These are phyloP conservation scores for Ptilorrhoa leucosticta DNA, from an alignment of 2,113 vertebrate species.

Conservation along the genomic window DNA sequence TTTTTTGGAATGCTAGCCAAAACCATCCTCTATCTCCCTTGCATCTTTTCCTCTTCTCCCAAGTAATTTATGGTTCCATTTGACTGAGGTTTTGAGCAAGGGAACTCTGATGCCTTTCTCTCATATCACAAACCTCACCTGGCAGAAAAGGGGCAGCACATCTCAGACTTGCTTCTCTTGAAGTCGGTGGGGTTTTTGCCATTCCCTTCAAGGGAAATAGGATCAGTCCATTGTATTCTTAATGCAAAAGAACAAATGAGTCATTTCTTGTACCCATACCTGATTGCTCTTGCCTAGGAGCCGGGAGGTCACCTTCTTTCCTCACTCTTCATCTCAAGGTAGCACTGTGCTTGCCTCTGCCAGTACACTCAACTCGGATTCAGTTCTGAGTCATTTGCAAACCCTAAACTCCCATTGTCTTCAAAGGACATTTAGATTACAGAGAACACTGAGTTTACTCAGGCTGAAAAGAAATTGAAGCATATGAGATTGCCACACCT, in stretches of 20 bases:
- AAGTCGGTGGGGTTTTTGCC: background rate
- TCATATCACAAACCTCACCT: background rate
- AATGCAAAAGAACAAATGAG: background rate
- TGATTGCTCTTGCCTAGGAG: slow-evolving; percentile 37
- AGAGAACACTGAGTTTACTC: background rate
- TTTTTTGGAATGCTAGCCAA: background rate
- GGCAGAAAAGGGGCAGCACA: background rate
- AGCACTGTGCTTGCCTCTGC: background rate
- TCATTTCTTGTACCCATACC: background rate
- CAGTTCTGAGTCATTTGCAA: slow-evolving; percentile 51
- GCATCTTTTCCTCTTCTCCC: background rate
- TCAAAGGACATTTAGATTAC: slow-evolving; percentile 54
- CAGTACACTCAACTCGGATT: background rate
- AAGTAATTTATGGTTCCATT: background rate
- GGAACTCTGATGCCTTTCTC: background rate
- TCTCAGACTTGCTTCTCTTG: background rate
- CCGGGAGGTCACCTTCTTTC: slow-evolving; percentile 14
- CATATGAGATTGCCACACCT: background rate
- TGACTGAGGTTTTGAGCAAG: background rate
- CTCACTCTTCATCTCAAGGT: background rate
- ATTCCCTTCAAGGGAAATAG: background rate
- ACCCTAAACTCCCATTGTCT: slow-evolving; percentile 20
- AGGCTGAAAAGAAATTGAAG: slow-evolving; percentile 23
- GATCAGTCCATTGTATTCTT: background rate
- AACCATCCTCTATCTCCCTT: background rate